These are phyloP conservation scores for Myiotriccus ornatus DNA, from an alignment of 2,797 vertebrate genomes.

Conservation along the genomic window DNA sequence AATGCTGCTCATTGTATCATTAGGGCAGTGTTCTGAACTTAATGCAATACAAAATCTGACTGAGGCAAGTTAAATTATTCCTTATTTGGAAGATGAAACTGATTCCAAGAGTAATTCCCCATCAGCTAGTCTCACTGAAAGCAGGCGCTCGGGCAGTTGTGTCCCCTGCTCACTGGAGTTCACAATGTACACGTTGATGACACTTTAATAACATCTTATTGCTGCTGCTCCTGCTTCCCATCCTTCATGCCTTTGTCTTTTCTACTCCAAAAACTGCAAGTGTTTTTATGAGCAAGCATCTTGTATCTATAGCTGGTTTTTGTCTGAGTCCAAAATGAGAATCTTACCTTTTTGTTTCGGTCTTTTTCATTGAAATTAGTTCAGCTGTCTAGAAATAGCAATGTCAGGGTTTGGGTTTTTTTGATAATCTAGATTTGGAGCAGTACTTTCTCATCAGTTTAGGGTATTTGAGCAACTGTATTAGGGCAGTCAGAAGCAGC, in stretches of 20 bases:
- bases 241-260: background rate
- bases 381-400: background rate
- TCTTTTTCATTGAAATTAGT: background rate
- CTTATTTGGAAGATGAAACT: background rate
- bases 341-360: background rate
- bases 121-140: background rate
- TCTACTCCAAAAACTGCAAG: background rate
- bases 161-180: background rate
- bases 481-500: background rate
- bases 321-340: background rate
- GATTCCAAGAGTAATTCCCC: background rate
- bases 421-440: background rate
- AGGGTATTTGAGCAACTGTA: background rate
- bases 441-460: background rate
- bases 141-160: fast-evolving
- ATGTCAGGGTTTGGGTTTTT: background rate
- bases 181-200: background rate
- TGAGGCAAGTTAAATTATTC: background rate
- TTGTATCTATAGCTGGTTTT: background rate
- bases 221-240: background rate
- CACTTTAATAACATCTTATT: background rate
- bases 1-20: background rate
- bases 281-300: background rate
- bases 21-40: background rate
- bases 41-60: background rate